phyloP scores from a whole-genome alignment of 2,797 vertebrate species.

The Danio tinwini region DNA sequence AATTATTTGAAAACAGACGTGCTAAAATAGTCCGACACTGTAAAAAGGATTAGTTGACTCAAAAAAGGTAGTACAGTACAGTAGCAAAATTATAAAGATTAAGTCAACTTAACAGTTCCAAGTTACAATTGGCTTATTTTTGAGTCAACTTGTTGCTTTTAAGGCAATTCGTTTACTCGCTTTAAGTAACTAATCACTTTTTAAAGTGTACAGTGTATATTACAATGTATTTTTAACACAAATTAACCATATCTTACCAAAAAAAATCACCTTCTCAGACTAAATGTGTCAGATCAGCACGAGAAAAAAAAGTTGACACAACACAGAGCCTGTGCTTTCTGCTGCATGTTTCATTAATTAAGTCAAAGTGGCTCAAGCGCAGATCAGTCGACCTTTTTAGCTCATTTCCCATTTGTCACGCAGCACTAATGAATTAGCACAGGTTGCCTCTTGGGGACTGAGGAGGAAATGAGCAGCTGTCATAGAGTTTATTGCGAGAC shows the following conservation, averaged over 20 bases:
- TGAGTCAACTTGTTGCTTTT: too few species aligned
- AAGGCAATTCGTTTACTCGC: too few species aligned
- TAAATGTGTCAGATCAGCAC: constrained; percentile 35
- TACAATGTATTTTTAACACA: too few species aligned
- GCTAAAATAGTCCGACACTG: too few species aligned
- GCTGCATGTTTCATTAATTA: constrained; percentile 46
- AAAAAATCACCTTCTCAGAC: background rate
- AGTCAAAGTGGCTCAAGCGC: constrained; percentile 50
- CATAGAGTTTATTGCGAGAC: constrained; percentile 35
- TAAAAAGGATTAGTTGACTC: too few species aligned
- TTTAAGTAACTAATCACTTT: too few species aligned
- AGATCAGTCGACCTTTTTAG: constrained; percentile 61
- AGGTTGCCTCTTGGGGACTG: background rate
- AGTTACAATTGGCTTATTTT: too few species aligned
- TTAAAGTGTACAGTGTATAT: too few species aligned
- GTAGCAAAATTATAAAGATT: too few species aligned
- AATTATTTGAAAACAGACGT: too few species aligned
- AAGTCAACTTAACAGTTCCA: too few species aligned
- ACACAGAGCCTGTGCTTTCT: constrained; percentile 34
- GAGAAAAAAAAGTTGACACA: constrained; percentile 41
- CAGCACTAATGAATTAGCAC: constrained; percentile 51
- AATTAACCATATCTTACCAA: background rate
- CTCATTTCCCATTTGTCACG: constrained; percentile 70
- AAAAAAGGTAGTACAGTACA: too few species aligned
- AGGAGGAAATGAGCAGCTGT: constrained; percentile 47